phyloP scores from a whole-genome alignment of 2,113 vertebrate genomes.

The Xerus inauris region DNA sequence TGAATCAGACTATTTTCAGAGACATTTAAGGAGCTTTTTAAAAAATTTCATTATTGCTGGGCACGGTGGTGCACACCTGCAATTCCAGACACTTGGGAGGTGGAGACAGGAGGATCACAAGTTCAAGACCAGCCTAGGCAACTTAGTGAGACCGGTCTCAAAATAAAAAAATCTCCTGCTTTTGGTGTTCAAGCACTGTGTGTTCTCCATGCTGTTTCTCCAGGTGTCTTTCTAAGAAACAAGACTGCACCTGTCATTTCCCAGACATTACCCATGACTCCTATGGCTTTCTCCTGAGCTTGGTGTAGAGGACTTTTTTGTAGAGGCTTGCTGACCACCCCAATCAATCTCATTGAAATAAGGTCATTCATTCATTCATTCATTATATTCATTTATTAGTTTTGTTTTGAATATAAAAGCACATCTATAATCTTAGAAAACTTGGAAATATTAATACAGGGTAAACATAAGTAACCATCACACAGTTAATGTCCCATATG shows the following conservation, averaged over 20 bases:
- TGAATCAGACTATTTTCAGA: neutral
- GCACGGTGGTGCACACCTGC: too few relatives aligned
- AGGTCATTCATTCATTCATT: neutral
- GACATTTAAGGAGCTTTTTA: too few relatives aligned
- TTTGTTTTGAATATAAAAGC: neutral
- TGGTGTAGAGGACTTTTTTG: neutral
- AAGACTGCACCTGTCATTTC: neutral
- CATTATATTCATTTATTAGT: neutral
- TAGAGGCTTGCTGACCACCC: neutral
- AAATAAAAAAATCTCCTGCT: neutral
- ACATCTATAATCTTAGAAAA: neutral
- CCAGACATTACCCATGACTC: neutral
- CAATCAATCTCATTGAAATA: too few relatives aligned
- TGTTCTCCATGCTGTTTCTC: rapidly evolving
- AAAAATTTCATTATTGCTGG: too few relatives aligned
- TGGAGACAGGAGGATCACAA: neutral
- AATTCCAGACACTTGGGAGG: too few relatives aligned
- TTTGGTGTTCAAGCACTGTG: too few relatives aligned
- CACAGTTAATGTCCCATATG: neutral
- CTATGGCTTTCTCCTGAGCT: neutral
- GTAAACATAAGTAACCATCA: neutral
- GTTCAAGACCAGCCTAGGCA: neutral
- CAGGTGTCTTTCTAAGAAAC: neutral
- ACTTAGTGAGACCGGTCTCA: neutral
- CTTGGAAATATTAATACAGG: neutral